These are phyloP conservation scores for Astreopora myriophthalma DNA, from an alignment of 64 coral and sea anemone species.

Conservation along the genomic window DNA sequence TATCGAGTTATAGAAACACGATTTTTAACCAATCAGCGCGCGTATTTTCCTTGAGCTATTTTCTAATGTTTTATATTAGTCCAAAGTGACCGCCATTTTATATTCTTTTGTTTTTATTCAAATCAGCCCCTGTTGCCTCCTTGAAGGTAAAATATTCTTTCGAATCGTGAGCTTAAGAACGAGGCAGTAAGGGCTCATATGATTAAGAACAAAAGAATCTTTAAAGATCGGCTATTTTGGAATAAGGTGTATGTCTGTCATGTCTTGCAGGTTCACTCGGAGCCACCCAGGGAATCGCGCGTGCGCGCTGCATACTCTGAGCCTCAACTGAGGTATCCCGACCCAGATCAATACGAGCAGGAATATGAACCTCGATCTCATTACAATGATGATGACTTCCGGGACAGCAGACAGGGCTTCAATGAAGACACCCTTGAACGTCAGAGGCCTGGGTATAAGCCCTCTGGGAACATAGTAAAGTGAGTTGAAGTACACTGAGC, in stretches of 20 bases:
- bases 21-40: too few species aligned
- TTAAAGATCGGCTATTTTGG: too few species aligned
- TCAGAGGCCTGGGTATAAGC: constrained; percentile 83
- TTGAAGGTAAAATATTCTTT: too few species aligned
- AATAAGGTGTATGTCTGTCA: background rate
- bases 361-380: constrained; percentile 13
- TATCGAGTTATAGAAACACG: too few species aligned
- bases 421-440: constrained; percentile 34
- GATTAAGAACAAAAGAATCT: too few species aligned
- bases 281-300: constrained; percentile 29
- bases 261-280: constrained; percentile 2
- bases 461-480: constrained; percentile 78
- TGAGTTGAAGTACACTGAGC: background rate
- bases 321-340: constrained; percentile 52
- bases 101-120: too few species aligned
- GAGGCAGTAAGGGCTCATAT: too few species aligned
- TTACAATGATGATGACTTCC: constrained; percentile 54
- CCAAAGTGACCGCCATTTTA: too few species aligned
- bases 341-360: constrained; percentile 6
- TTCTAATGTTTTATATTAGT: too few species aligned
- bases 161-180: too few species aligned
- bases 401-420: constrained; percentile 5
- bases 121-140: too few species aligned
- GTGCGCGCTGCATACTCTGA: constrained; percentile 64
- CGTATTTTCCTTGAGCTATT: too few species aligned